Evolutionary conservation across 2,888 invertebrate genomes (phyloP), one percentile per base, ranked within the genome.

Genomic region (Nowickia ferox): DNA sequence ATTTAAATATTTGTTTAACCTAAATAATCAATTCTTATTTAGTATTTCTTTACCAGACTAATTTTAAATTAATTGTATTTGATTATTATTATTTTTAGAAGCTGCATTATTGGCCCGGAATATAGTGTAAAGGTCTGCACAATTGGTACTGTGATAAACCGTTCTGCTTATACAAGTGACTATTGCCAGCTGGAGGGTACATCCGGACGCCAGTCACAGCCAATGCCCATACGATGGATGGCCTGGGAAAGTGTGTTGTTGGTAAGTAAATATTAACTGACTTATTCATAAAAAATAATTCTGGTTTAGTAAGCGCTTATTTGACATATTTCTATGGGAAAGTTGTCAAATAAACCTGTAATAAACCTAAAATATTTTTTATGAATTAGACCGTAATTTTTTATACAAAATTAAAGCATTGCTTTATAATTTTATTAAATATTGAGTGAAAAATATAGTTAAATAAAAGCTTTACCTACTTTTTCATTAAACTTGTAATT

Each of bases 221-320:
- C 95, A 40, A 93, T 97, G 89, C 97, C 97, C 22, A 95, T 97
- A 88, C 94, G 97, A 89, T 97, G 97, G 97, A 97, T 97, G 97
- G 95, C 97, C 30, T 97, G 97, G 96, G 97, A 97, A 92, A 96
- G 96, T 91, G 95, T 97, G 87, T 93, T 97, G 85, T 91, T 96
- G 94, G 96, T 96, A 93, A 94, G 94, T 93, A 10, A 42, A 30
- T 51, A n/a, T n/a, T 9, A 6, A n/a, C n/a, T n/a, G n/a, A n/a
- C n/a, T n/a, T n/a, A n/a, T n/a, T n/a, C n/a, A n/a, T n/a, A n/a
- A n/a, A n/a, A n/a, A n/a, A n/a, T n/a, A n/a, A n/a, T n/a, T n/a
- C n/a, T n/a, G n/a, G n/a, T n/a, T n/a, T n/a, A n/a, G n/a, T n/a
- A n/a, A n/a, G n/a, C n/a, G n/a, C n/a, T n/a, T n/a, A n/a, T n/a